Base-by-base conservation (phyloP, 2,888 invertebrate species). In the Anaspis maculata region DNA sequence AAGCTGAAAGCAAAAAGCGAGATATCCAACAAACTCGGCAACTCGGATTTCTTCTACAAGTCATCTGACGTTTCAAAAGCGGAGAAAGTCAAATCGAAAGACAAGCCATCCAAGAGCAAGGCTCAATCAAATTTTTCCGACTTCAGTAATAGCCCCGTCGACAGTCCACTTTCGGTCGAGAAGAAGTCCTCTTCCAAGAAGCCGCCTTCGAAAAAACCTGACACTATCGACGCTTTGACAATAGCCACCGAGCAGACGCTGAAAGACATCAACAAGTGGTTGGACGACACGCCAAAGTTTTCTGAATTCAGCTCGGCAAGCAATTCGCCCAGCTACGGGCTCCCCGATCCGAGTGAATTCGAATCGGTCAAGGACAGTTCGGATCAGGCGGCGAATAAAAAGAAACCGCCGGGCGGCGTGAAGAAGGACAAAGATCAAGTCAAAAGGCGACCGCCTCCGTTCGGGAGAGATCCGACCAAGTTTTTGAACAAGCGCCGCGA, bases 231-330 rank as follows among this genome's bases (percentile, higher is more conserved):
- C 55, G 82, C 80, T 2, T 62, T 83, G 12, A 78, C 79, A 51
- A 69, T 79, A 40, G 81, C 80, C 6, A 81, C 82, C 0, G 82
- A 81, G 52, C 81, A 85, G 67, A 84, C 83, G 11, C 69, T 83
- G 0, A 83, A 89, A 72, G 89, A 89, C 58, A 87, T 89, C 24
- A 88, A 85, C 58, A 86, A 87, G 53, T 89, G 88, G 87, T 65
- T 90, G 38, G 87, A 88, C 53, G 87, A 87, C 50, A 83, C 87
- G 0, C 87, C 88, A 0, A 78, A 79, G 46, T 74, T 79, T 41
- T 75, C 82, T 0, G 80, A 79, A 49, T 78, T 79, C 44, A 85
- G 83, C 49, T 85, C 86, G 1, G 80, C 79, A 4, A 83, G 82
- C 51, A 85, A 84, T 61, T 87, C 87, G 0, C 80, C 81, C 0